Evolutionary conservation across 2,888 invertebrate species (phyloP).

Genomic region (Poecilobothrus nobilitatus): DNA sequence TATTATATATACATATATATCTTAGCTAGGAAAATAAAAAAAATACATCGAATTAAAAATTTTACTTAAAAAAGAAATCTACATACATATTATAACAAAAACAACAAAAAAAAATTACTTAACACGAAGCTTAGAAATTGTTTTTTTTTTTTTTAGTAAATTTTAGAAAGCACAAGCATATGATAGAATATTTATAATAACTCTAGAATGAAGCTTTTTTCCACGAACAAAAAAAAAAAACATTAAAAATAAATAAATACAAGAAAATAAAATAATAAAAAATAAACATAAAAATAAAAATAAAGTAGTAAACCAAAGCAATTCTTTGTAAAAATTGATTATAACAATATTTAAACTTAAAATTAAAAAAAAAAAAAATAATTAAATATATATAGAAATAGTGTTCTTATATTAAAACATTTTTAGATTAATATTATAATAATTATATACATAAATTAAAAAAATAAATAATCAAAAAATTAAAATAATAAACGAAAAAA

Average conservation of each 20-base stretch:
- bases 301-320: background rate
- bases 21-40: background rate
- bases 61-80: background rate
- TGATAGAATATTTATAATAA: background rate
- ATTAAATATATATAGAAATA: no score
- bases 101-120: background rate
- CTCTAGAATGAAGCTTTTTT: conserved; percentile 2
- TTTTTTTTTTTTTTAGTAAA: conserved; percentile 6
- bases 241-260: background rate
- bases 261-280: background rate
- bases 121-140: background rate
- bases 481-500: no score
- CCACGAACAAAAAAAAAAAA: background rate
- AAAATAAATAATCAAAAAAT: no score
- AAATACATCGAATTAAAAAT: background rate
- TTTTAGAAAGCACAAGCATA: background rate
- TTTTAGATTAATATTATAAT: no score
- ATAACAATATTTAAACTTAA: no score
- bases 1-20: background rate
- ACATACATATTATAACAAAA: background rate
- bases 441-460: no score
- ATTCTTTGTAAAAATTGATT: background rate
- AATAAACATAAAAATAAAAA: background rate
- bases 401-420: no score
- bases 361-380: no score